Percentiles rank a stretch among this genome's conserved stretches.
phyloP scores from a whole-genome alignment of 2,888 invertebrate genomes.

The Stomorhina lunata region DNA sequence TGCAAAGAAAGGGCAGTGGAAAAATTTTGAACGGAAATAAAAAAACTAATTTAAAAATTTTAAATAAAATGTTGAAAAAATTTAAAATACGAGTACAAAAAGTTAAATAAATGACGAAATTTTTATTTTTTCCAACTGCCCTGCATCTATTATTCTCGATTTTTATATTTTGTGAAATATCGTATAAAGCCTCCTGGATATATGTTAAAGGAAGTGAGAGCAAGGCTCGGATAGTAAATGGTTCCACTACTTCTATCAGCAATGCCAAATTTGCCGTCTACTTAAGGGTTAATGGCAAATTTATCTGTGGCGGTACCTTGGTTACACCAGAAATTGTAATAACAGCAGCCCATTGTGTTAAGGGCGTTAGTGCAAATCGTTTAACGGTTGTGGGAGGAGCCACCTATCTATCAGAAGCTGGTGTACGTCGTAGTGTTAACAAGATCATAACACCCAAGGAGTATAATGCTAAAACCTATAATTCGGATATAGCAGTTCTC shows the following conservation, averaged over 20 bases:
- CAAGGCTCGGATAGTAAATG: conserved; percentile 72
- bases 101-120: conserved; percentile 47
- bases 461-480: conserved; percentile 68
- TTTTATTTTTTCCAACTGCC: background rate
- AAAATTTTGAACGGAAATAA: background rate
- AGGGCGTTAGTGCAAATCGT: conserved; percentile 43
- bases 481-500: conserved; percentile 70
- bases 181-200: background rate
- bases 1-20: background rate
- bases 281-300: conserved; percentile 60
- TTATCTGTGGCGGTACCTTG: conserved; percentile 64
- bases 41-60: background rate
- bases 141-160: background rate
- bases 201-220: conserved; percentile 27
- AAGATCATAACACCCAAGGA: conserved; percentile 65
- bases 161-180: conserved; percentile 5
- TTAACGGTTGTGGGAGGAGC: conserved; percentile 69
- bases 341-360: conserved; percentile 65
- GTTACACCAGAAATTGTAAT: conserved; percentile 57
- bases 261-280: conserved; percentile 60
- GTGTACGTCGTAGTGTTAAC: conserved; percentile 47
- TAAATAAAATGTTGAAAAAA: conserved; percentile 13
- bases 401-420: conserved; percentile 51
- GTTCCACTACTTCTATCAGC: conserved; percentile 45
- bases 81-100: background rate